Percentiles rank a stretch among this genome's conserved stretches.
phyloP scores from a whole-genome alignment of 1,140 invertebrate genomes.

The Palaemon carinicauda region DNA sequence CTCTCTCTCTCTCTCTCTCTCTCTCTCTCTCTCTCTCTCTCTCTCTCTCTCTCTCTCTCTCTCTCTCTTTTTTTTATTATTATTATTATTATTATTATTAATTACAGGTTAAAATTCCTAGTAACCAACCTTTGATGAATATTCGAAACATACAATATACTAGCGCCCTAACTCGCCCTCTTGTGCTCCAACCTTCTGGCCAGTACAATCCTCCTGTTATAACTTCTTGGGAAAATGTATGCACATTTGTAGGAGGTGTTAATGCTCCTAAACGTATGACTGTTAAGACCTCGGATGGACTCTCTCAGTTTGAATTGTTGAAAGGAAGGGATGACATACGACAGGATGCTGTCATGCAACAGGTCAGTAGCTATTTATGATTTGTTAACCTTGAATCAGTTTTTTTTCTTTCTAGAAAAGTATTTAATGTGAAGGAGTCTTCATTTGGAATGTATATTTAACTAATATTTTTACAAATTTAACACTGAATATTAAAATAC shows the following conservation, averaged over 20 bases:
- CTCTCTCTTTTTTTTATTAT: no score
- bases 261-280: constrained; percentile 87
- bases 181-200: constrained; percentile 71
- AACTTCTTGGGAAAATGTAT: constrained; percentile 69
- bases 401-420: neutral
- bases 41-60: no score
- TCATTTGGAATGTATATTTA: no score
- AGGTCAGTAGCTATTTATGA: constrained; percentile 73
- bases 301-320: constrained; percentile 76
- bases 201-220: constrained; percentile 70
- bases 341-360: constrained; percentile 97
- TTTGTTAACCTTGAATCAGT: neutral
- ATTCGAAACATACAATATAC: constrained; percentile 63
- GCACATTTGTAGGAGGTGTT: constrained; percentile 81
- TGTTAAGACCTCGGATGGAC: constrained; percentile 84
- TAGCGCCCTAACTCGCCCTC: constrained; percentile 74
- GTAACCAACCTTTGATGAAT: constrained; percentile 20
- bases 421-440: no score
- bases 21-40: no score
- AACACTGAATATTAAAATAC: no score
- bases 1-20: no score
- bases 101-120: constrained; percentile 49
- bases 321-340: constrained; percentile 93
- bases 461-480: no score
- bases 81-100: neutral